These are phyloP conservation scores for Plecturocebus donacophilus DNA, from an alignment of 2,113 vertebrate genomes.

Conservation along the genomic window DNA sequence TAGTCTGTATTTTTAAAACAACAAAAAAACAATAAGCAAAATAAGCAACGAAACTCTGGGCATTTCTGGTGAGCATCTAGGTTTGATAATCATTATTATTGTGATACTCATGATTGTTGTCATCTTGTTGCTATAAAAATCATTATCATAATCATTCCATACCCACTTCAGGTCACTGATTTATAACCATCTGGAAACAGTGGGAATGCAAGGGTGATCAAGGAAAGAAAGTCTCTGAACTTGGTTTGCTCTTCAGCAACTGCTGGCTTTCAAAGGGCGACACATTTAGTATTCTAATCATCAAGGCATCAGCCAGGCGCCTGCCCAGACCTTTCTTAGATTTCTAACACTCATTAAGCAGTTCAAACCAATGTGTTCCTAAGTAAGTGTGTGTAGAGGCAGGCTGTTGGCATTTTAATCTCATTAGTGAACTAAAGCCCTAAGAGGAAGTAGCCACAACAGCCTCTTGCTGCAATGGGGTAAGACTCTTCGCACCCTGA, in stretches of 20 bases:
- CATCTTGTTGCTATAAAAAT: background rate
- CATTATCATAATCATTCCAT: background rate
- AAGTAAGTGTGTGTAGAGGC: slow-evolving; percentile 77
- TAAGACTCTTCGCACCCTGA: background rate
- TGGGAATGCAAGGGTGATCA: background rate
- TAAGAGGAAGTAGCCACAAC: slow-evolving; percentile 33
- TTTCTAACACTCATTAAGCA: slow-evolving; percentile 78
- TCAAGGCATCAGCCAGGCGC: slow-evolving; percentile 15
- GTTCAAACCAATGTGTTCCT: slow-evolving; percentile 52
- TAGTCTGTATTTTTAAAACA: background rate
- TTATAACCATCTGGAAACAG: background rate
- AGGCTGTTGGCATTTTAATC: slow-evolving; percentile 64
- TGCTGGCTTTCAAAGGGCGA: background rate
- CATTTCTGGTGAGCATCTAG: slow-evolving; percentile 45
- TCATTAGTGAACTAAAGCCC: slow-evolving; percentile 68
- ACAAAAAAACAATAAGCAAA: background rate
- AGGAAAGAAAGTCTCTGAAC: background rate
- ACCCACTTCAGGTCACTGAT: background rate
- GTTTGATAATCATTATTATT: background rate
- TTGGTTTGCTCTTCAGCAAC: background rate
- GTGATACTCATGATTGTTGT: background rate
- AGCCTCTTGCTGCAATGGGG: background rate
- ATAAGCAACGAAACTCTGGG: background rate
- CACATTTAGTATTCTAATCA: slow-evolving; percentile 61
- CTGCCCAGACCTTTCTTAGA: slow-evolving; percentile 68